phyloP scores from a whole-genome alignment of 2,888 invertebrate genomes.

The Tipula unca region DNA sequence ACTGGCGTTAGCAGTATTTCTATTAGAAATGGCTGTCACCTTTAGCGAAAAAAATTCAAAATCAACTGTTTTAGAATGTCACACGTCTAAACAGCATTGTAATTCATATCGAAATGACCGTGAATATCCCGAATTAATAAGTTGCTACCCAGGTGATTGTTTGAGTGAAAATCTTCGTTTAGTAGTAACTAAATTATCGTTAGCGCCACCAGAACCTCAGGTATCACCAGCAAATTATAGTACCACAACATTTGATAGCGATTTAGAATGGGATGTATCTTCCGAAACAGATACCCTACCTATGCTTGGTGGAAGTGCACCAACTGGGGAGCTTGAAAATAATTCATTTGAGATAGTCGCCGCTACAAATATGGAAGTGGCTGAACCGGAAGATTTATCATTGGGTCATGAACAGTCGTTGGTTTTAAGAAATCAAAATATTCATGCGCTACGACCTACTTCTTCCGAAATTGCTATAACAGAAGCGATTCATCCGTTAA shows the following conservation, averaged over 20 bases:
- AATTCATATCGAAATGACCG: conserved; percentile 31
- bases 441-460: conserved; percentile 31
- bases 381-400: conserved; percentile 41
- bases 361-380: conserved; percentile 39
- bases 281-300: conserved; percentile 51
- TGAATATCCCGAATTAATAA: conserved; percentile 40
- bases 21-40: conserved; percentile 74
- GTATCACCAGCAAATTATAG: conserved; percentile 48
- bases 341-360: conserved; percentile 30
- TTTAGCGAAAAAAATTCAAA: conserved; percentile 35
- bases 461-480: conserved; percentile 19
- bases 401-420: conserved; percentile 40
- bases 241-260: conserved; percentile 56
- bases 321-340: conserved; percentile 24
- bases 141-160: conserved; percentile 65
- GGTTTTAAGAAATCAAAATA: conserved; percentile 35
- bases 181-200: conserved; percentile 53
- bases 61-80: conserved; percentile 29
- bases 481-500: conserved; percentile 23
- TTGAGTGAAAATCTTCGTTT: conserved; percentile 68
- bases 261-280: conserved; percentile 63
- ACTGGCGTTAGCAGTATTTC: conserved; percentile 74
- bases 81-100: conserved; percentile 22
- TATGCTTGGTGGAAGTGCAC: conserved; percentile 36
- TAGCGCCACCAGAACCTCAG: conserved; percentile 49